Conservation (phyloP, 2,797 vertebrate genomes). For the Amphiprion clarkii region DNA sequence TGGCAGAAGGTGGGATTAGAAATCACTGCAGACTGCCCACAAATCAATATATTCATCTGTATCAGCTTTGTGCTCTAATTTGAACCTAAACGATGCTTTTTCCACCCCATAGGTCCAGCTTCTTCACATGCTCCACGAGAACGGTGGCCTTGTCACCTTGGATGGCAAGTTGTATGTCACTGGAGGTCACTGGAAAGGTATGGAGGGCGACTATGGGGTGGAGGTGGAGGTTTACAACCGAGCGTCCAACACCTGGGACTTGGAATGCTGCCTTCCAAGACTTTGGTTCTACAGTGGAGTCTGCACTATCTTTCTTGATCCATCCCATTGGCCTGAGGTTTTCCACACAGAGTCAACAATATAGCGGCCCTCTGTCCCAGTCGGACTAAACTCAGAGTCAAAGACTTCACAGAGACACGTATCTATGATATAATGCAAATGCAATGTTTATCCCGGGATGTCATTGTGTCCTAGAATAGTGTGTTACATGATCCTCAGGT, state of each 20-base stretch:
- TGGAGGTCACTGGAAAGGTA: constrained; percentile 96
- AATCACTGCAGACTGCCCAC: constrained; percentile 2
- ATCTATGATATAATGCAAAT: constrained; percentile 20
- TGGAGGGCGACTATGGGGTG: constrained; percentile 95
- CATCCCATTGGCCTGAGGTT: constrained; percentile 88
- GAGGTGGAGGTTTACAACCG: constrained; percentile 95
- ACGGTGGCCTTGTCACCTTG: constrained; percentile 91
- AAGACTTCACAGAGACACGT: constrained; percentile 24
- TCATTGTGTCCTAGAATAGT: constrained; percentile 62
- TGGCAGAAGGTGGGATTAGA: constrained; percentile 92
- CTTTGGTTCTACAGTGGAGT: constrained; percentile 96
- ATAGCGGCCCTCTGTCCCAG: constrained; percentile 40
- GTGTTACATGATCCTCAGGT: constrained; percentile 58
- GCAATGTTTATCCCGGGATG: constrained; percentile 49
- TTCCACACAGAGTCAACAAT: constrained; percentile 78
- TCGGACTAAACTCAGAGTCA: constrained; percentile 8
- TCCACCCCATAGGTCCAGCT: constrained; percentile 89
- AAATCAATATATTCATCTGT: neutral
- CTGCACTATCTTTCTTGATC: constrained; percentile 92
- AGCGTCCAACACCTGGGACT: constrained; percentile 86
- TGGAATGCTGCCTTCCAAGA: constrained; percentile 90
- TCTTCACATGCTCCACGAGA: constrained; percentile 96
- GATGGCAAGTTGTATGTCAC: constrained; percentile 90
- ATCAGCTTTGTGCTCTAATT: neutral
- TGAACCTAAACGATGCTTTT: neutral